These are phyloP conservation scores for Amazona guildingii DNA, from an alignment of 2,113 vertebrate genomes.

Conservation along the genomic window DNA sequence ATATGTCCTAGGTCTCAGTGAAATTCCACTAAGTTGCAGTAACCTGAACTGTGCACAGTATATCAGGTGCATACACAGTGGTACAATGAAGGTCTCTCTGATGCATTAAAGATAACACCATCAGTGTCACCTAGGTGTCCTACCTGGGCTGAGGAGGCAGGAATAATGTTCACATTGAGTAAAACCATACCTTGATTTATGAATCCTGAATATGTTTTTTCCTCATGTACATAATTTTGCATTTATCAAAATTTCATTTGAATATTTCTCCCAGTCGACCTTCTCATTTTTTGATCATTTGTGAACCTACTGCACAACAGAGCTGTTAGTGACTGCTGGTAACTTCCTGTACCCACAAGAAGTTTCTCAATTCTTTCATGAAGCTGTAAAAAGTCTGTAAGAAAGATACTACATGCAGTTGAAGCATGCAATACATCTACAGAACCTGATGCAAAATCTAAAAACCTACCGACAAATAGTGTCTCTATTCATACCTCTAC, in stretches of 20 bases:
- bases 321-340: neutral
- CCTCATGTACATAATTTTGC: neutral
- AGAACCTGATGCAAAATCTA: neutral
- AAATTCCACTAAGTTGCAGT: neutral
- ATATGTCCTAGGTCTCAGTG: neutral
- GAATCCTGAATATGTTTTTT: neutral
- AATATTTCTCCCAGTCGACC: neutral
- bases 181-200: neutral
- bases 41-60: too few relatives aligned
- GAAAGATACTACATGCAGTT: neutral
- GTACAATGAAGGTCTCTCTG: neutral
- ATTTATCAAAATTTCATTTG: neutral
- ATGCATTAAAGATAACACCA: neutral
- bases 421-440: neutral
- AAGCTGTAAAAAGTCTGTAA: neutral
- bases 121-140: neutral
- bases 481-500: neutral
- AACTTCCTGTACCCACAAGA: neutral
- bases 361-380: neutral
- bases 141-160: neutral
- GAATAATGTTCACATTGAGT: neutral
- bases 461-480: neutral
- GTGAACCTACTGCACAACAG: neutral
- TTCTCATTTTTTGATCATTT: neutral
- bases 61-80: too few relatives aligned